phyloP scores from a whole-genome alignment of 2,888 invertebrate species.

The Leptopterna dolabrata region DNA sequence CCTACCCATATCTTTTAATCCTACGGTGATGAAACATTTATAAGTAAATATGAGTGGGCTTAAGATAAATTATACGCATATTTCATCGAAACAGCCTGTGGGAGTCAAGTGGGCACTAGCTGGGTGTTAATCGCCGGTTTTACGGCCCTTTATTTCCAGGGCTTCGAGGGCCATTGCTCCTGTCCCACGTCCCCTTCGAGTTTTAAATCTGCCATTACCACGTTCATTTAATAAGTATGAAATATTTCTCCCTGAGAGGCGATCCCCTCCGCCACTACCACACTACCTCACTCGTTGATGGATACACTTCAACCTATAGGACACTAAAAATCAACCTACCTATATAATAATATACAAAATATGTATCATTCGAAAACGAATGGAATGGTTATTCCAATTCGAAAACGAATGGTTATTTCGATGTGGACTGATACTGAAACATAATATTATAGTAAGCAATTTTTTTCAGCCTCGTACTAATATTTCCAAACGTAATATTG shows the following conservation, averaged over 20 bases:
- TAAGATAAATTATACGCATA: conserved; percentile 1
- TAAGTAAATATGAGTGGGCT: not conserved
- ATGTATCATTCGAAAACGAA: too few relatives aligned
- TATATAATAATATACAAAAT: too few relatives aligned
- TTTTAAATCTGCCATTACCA: not conserved
- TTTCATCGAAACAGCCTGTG: conserved; percentile 8
- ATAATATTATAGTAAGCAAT: too few relatives aligned
- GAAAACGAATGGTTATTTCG: too few relatives aligned
- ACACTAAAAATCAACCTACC: too few relatives aligned
- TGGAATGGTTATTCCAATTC: too few relatives aligned
- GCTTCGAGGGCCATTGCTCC: conserved; percentile 9
- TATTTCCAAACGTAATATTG: too few relatives aligned
- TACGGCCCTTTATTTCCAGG: conserved; percentile 23
- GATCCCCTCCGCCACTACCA: too few relatives aligned
- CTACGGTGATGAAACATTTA: not conserved
- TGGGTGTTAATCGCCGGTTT: conserved; percentile 26
- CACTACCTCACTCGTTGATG: too few relatives aligned
- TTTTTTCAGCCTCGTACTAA: too few relatives aligned
- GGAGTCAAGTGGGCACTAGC: conserved; percentile 20
- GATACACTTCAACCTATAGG: too few relatives aligned
- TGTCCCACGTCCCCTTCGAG: not conserved
- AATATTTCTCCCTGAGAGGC: not conserved
- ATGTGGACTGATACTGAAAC: too few relatives aligned
- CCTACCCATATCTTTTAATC: not conserved
- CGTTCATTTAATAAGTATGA: not conserved